phyloP scores from a whole-genome alignment of 2,113 vertebrate genomes.

The Aythya baeri region DNA sequence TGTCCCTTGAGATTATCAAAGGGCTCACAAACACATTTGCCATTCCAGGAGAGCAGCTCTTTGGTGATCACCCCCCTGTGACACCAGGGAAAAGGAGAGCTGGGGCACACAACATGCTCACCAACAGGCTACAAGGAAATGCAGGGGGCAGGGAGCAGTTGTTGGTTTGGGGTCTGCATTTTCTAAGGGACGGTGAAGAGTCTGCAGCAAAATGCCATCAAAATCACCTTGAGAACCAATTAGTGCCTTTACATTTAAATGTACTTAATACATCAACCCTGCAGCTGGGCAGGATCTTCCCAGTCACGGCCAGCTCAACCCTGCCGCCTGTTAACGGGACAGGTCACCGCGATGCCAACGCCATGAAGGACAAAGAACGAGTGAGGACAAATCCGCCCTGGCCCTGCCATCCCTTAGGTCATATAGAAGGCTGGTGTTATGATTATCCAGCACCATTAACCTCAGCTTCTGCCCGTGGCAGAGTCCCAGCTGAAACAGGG shows the following conservation, averaged over 20 bases:
- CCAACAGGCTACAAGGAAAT: background rate
- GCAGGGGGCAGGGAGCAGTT: background rate
- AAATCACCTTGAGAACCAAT: constrained; percentile 13
- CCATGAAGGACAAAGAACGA: background rate
- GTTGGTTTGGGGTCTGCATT: background rate
- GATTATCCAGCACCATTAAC: background rate
- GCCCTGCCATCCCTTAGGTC: background rate
- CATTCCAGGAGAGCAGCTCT: background rate
- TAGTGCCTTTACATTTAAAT: background rate
- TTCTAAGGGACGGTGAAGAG: background rate
- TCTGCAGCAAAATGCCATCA: background rate
- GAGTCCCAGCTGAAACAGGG: background rate
- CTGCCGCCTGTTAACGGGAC: background rate
- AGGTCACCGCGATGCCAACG: rapidly evolving
- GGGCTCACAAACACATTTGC: background rate
- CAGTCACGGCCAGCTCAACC: background rate
- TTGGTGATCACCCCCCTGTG: background rate
- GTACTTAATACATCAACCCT: background rate
- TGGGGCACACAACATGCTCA: background rate
- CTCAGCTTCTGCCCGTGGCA: background rate
- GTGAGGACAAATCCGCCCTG: background rate
- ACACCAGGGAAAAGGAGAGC: background rate
- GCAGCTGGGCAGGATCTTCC: background rate
- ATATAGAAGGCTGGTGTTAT: background rate
- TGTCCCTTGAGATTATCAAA: background rate